These are phyloP conservation scores for Penaeus chinensis DNA, from an alignment of 1,140 invertebrate genomes.

Conservation along the genomic window DNA sequence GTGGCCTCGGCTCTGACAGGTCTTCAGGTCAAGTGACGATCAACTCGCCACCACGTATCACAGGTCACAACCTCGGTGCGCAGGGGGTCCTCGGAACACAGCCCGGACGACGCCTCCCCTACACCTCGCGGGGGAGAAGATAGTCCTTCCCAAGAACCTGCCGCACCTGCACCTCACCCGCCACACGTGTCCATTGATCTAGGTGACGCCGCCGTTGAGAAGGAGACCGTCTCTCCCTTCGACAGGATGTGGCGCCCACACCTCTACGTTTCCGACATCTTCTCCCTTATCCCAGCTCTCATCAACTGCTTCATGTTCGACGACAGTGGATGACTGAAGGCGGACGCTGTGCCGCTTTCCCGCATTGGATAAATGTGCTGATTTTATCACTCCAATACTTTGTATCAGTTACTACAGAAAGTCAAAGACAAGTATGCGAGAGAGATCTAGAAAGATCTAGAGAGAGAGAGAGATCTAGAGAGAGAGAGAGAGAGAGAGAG, in stretches of 20 bases:
- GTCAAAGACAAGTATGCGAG: too few species aligned
- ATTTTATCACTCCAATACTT: neutral
- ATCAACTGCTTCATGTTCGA: slow-evolving; percentile 63
- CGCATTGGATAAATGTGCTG: neutral
- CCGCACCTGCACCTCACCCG: neutral
- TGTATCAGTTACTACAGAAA: too few species aligned
- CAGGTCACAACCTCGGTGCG: slow-evolving; percentile 33
- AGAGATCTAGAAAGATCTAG: too few species aligned
- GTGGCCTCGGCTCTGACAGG: slow-evolving; percentile 46
- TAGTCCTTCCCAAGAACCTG: neutral
- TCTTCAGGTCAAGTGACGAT: slow-evolving; percentile 63
- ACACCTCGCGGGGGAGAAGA: slow-evolving; percentile 5
- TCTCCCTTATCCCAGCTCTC: slow-evolving; percentile 54
- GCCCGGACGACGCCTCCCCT: neutral
- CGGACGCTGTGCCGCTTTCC: neutral
- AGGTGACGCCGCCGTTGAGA: slow-evolving; percentile 6
- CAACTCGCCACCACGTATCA: slow-evolving; percentile 31
- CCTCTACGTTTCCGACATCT: slow-evolving; percentile 35
- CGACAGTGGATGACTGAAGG: slow-evolving; percentile 43
- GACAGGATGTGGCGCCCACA: slow-evolving; percentile 51
- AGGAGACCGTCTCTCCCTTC: slow-evolving; percentile 46
- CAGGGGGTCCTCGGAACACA: neutral
- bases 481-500: too few species aligned
- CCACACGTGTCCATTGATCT: slow-evolving; percentile 6
- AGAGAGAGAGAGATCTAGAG: too few species aligned